phyloP scores from a whole-genome alignment of 2,113 vertebrate species.

The Theristicus caerulescens region DNA sequence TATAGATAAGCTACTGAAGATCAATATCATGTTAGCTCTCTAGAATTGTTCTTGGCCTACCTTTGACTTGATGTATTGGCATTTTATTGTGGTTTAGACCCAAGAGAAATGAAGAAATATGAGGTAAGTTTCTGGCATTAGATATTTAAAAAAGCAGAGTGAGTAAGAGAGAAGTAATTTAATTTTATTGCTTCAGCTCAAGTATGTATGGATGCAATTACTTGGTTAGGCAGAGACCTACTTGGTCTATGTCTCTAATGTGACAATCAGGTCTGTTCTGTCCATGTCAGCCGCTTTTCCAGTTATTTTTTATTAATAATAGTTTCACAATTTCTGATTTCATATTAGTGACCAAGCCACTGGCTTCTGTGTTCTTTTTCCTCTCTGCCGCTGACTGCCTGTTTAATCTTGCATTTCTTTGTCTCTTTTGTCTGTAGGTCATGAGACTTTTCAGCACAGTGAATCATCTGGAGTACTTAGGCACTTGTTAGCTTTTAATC shows the following conservation, averaged over 20 bases:
- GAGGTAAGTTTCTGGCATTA: background rate
- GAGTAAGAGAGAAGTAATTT: background rate
- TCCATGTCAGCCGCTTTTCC: background rate
- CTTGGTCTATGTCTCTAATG: background rate
- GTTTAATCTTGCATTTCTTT: background rate
- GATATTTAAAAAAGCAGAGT: background rate
- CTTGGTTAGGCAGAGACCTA: background rate
- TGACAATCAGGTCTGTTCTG: background rate
- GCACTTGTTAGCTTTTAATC: conserved; percentile 27
- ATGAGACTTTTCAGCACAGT: background rate
- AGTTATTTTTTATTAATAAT: background rate
- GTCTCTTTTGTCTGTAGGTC: background rate
- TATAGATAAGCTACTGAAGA: background rate
- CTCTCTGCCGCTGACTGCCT: background rate
- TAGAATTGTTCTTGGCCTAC: background rate
- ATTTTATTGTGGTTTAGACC: background rate
- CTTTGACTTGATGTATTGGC: background rate
- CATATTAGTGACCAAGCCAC: background rate
- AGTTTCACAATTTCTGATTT: background rate
- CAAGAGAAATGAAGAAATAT: background rate
- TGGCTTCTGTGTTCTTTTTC: background rate
- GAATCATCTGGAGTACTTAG: background rate
- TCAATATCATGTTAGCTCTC: background rate
- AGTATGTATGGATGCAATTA: background rate
- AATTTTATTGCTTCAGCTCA: background rate